These are phyloP conservation scores for Acleris holmiana DNA, from an alignment of 2,888 invertebrate species.

Conservation along the genomic window DNA sequence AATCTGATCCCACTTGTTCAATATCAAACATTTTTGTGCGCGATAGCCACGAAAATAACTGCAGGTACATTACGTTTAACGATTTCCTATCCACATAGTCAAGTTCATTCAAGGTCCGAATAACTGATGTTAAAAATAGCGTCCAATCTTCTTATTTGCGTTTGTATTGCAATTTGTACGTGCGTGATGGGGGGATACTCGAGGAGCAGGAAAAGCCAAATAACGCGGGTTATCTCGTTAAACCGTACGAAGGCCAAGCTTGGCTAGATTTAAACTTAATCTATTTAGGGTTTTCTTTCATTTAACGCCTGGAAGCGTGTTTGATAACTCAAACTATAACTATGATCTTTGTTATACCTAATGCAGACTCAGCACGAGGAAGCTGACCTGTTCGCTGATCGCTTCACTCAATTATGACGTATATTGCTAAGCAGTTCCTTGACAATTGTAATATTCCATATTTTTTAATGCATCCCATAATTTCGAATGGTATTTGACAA, in stretches of 20 bases:
- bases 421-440: no score
- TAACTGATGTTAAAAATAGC: slow-evolving; percentile 38
- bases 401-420: no score
- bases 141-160: slow-evolving; percentile 38
- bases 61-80: slow-evolving; percentile 29
- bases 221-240: slow-evolving; percentile 35
- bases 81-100: slow-evolving; percentile 32
- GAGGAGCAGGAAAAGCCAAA: slow-evolving; percentile 40
- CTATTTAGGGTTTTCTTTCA: no score
- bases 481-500: no score
- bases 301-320: no score
- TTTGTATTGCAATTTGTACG: slow-evolving; percentile 38
- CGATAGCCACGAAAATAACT: slow-evolving; percentile 24
- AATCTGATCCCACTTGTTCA: slow-evolving; percentile 8
- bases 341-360: no score
- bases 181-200: slow-evolving; percentile 28
- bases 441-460: no score
- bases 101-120: slow-evolving; percentile 38
- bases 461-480: no score
- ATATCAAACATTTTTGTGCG: slow-evolving; percentile 12
- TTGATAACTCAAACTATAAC: no score
- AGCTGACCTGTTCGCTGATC: no score
- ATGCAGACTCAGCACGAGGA: no score
- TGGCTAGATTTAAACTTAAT: slow-evolving; percentile 30
- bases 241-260: slow-evolving; percentile 39